Evolutionary conservation across 2,888 invertebrate species (phyloP), one percentile per base, ranked within the genome.

Genomic region (Augochlorella aurata): DNA sequence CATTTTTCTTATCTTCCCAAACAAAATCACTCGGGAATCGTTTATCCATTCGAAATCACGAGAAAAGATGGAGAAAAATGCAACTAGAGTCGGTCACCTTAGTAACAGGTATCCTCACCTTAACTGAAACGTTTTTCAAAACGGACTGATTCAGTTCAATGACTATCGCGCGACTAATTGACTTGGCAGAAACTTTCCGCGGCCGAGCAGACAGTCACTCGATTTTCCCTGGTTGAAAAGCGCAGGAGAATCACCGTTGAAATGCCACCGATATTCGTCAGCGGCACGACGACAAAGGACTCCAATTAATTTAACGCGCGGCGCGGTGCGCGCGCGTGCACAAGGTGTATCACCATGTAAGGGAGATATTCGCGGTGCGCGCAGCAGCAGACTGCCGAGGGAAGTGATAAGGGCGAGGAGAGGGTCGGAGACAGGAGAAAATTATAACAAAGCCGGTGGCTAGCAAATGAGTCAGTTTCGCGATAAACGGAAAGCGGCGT

Each of bases 401-500:
- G 16, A 29, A 61, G 8, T 54, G 29, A 61, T 29, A 29, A 29
- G 8, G n/a, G 8, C 29, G 21, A 12, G 65, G 9, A 44, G 29
- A 29, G 29, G 61, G 18, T 1, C 2, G 14, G 5, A 14, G 21
- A 10, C 68, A 70, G 50, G 18, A 61, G 71, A 74, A 77, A 81
- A 69, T 71, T 69, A 58, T 69, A 82, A 82, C 81, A 84, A 78
- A 85, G 85, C 74, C 77, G 29, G 65, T 73, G 69, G 81, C 61
- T 79, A 21, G 73, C 29, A 61, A 88, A 71, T 91, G 91, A 91
- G 85, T 91, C 91, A 91, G 88, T 86, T 88, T 81, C 18, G 79
- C 80, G 91, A 91, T 90, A 91, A 91, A 90, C 74, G 49, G 74
- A 80, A 81, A 75, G 72, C 80, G 85, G 74, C 80, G 81, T 86